Evolutionary conservation across 2,888 invertebrate species (phyloP).

Genomic region (Opisthograptis luteolata): DNA sequence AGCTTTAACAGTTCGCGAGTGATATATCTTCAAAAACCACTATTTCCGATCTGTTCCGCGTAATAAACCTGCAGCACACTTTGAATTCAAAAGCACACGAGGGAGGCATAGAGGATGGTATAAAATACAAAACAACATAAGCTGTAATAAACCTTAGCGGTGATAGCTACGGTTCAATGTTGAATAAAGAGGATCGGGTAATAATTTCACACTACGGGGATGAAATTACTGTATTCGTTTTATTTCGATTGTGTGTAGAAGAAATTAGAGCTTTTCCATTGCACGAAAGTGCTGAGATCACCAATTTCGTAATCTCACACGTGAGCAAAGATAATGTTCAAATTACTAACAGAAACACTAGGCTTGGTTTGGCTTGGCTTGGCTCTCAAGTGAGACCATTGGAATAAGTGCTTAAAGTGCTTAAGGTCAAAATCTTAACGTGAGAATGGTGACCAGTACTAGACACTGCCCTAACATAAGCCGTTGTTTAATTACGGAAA

Average conservation of each 20-base stretch:
- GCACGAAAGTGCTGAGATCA: no score
- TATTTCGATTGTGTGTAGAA: constrained; percentile 4
- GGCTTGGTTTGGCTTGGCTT: no score
- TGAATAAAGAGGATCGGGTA: neutral
- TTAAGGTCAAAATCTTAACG: no score
- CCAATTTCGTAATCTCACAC: no score
- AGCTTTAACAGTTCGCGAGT: constrained; percentile 9
- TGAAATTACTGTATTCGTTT: constrained; percentile 8
- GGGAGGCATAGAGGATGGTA: constrained; percentile 43
- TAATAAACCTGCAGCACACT: constrained; percentile 59
- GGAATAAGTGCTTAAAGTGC: no score
- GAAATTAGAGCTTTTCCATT: neutral
- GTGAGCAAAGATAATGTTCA: no score
- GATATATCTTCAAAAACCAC: constrained; percentile 35
- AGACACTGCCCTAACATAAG: no score
- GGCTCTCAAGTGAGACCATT: no score
- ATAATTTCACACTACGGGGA: constrained; percentile 13
- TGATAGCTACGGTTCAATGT: neutral
- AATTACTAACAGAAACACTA: no score
- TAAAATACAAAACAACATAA: neutral
- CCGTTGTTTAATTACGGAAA: no score
- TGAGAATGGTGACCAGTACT: no score
- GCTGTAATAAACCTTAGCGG: constrained; percentile 24
- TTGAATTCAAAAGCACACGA: constrained; percentile 58
- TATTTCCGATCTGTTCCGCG: constrained; percentile 63